Conservation (phyloP, 2,113 vertebrate species). For the Rallus limicola region DNA sequence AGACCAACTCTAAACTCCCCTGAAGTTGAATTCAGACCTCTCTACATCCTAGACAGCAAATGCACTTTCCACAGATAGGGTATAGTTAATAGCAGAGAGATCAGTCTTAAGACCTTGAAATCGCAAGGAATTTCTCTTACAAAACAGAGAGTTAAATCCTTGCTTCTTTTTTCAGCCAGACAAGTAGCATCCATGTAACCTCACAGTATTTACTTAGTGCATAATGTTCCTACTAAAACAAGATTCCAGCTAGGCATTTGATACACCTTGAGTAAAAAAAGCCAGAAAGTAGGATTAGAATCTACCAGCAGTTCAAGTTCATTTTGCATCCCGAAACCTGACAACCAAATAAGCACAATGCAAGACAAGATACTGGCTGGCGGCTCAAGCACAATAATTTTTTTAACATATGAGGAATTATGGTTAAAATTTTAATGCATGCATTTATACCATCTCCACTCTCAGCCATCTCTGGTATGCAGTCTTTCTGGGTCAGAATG, state of each 20-base stretch:
- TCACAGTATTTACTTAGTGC: not conserved
- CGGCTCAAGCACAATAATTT: not conserved
- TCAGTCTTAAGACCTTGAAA: not conserved
- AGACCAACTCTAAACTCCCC: not conserved
- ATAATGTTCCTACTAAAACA: not conserved
- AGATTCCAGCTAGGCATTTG: not conserved
- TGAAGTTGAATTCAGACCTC: not conserved
- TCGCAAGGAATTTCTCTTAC: not conserved
- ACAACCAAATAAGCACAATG: not conserved
- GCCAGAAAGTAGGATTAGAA: not conserved
- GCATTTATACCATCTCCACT: not conserved
- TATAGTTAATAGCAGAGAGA: not conserved
- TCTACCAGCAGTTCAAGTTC: not conserved
- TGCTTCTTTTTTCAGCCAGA: not conserved
- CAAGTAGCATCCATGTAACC: not conserved
- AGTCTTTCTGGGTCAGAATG: not conserved
- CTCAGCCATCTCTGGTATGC: not conserved
- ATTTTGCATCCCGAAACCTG: not conserved
- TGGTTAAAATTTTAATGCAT: not conserved
- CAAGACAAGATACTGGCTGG: not conserved
- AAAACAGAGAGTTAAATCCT: not conserved
- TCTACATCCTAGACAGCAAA: not conserved
- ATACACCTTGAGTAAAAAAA: not conserved
- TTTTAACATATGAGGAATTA: not conserved
- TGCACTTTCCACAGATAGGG: not conserved